Conservation (phyloP, 2,888 invertebrate genomes). For the Brachypterus glaber region DNA sequence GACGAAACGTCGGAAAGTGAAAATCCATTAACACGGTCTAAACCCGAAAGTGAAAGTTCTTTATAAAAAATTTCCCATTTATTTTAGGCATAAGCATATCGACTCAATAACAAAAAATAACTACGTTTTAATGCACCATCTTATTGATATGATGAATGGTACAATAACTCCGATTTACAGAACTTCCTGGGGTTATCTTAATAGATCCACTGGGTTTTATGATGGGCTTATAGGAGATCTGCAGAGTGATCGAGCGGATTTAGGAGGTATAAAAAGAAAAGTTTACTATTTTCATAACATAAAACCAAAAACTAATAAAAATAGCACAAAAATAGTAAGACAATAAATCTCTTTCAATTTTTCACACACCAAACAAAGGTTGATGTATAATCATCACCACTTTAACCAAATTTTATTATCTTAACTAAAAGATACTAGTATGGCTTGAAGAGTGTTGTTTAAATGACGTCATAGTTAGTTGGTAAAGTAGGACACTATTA, state of each 20-base stretch:
- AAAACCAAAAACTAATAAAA: too few relatives aligned
- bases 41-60: not conserved
- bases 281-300: too few relatives aligned
- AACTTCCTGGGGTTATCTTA: constrained; percentile 48
- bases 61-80: constrained; percentile 22
- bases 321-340: not conserved
- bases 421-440: too few relatives aligned
- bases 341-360: not conserved
- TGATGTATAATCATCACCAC: too few relatives aligned
- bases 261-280: constrained; percentile 44
- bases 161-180: constrained; percentile 41
- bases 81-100: constrained; percentile 31
- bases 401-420: too few relatives aligned
- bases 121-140: constrained; percentile 46
- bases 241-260: constrained; percentile 45
- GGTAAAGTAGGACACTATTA: too few relatives aligned
- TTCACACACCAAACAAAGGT: too few relatives aligned
- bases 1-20: too few relatives aligned
- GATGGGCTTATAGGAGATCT: constrained; percentile 52
- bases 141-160: constrained; percentile 48
- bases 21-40: too few relatives aligned
- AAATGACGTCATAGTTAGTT: too few relatives aligned
- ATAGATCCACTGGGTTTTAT: constrained; percentile 41
- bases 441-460: too few relatives aligned
- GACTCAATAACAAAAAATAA: constrained; percentile 47